phyloP scores from a whole-genome alignment of 2,888 invertebrate genomes.

The Lutraria lutraria region DNA sequence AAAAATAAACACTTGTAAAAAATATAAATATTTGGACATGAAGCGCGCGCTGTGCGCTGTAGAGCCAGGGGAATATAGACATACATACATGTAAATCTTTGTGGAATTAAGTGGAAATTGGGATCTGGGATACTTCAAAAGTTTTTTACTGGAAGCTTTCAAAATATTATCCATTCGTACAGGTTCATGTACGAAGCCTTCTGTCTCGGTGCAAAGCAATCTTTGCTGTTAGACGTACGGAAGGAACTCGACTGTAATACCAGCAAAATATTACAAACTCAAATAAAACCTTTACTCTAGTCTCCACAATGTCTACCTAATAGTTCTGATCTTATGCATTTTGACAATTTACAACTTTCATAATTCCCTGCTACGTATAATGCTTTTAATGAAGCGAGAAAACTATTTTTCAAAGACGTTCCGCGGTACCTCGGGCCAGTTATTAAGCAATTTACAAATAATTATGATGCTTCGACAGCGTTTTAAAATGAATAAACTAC shows the following conservation, averaged over 20 bases:
- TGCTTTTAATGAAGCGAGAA: slow-evolving; percentile 52
- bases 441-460: slow-evolving; percentile 61
- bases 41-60: not conserved
- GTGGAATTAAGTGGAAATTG: slow-evolving; percentile 3
- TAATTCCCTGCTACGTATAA: slow-evolving; percentile 55
- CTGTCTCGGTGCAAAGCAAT: slow-evolving; percentile 55
- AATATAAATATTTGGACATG: not conserved
- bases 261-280: slow-evolving; percentile 49
- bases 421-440: slow-evolving; percentile 55
- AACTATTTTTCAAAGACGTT: slow-evolving; percentile 58
- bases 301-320: slow-evolving; percentile 62
- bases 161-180: slow-evolving; percentile 19
- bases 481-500: slow-evolving; percentile 48
- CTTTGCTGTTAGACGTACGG: slow-evolving; percentile 39
- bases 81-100: not conserved
- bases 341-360: slow-evolving; percentile 68
- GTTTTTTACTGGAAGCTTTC: slow-evolving; percentile 16
- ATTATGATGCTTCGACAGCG: slow-evolving; percentile 29
- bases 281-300: slow-evolving; percentile 56
- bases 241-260: slow-evolving; percentile 47
- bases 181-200: slow-evolving; percentile 9
- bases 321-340: slow-evolving; percentile 61
- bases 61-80: not conserved
- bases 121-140: slow-evolving; percentile 36
- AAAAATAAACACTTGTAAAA: not conserved